Evolutionary conservation across 2,113 vertebrate species (phyloP), one percentile per base, ranked within the genome.

Genomic region (Eptatretus burgeri): DNA sequence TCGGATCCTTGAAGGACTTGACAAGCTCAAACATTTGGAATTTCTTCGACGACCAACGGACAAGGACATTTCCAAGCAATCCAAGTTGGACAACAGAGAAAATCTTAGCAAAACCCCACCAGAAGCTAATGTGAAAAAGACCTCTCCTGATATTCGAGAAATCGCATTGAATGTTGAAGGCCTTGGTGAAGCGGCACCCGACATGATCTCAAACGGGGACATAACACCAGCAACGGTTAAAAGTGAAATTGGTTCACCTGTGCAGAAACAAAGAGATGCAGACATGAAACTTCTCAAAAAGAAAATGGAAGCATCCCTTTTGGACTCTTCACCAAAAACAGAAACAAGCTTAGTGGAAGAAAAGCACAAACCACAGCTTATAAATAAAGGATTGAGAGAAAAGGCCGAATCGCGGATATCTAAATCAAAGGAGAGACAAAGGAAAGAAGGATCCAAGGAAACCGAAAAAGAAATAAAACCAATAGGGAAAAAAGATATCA

Each of bases 1-100:
- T 70, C 95, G 94, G 74, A 96, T 98, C 68, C 75, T 98, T 20
- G 91, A 98, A 71, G 89, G 91, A 52, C 79, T 96, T 60, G 89
- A 98, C 73, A 95, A 91, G 69, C 78, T 98, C 64, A 82, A 83
- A 64, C 91, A 98, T 69, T 72, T 98, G 64, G 91, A 98, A 72
- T 96, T 85, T 68, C 72, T 98, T 64, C 81, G 82, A 62, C 89
- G 89, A 66, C 91, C 91, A 7, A 81, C 93, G 65, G 91, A 82
- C 49, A 94, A 86, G 12, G 89, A 94, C 2, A 73, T 79, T 51
- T 79, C 82, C 64, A 96, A 93, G 69, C 87, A 88, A 70, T 83
- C 82, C 9, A 95, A 91, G 75, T 81, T 93, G 9, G 88, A 93
- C 68, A 96, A 88, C 75, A 93, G 83, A 66, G 91, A 96, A 73